phyloP scores from a whole-genome alignment of 2,888 invertebrate genomes.

The Idaea biselata region DNA sequence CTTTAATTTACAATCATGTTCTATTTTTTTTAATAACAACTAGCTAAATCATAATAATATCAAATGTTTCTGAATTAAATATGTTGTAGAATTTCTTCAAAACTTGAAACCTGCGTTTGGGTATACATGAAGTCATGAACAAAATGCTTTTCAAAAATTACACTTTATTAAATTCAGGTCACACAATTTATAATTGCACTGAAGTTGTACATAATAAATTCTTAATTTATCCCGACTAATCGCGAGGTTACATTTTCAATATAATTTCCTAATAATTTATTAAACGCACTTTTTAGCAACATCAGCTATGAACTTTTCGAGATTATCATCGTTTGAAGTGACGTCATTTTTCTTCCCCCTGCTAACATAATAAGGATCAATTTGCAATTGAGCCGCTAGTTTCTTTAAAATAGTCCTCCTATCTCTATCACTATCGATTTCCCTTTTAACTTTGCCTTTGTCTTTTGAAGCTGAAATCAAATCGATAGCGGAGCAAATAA shows the following conservation, averaged over 20 bases:
- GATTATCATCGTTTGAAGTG: constrained; percentile 34
- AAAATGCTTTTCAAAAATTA: constrained; percentile 37
- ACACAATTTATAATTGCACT: constrained; percentile 27
- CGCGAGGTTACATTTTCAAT: constrained; percentile 3
- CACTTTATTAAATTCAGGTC: constrained; percentile 40
- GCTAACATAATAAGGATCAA: constrained; percentile 70
- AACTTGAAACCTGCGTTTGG: no score
- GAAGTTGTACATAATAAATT: constrained; percentile 9
- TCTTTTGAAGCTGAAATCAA: constrained; percentile 43
- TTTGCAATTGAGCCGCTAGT: constrained; percentile 65
- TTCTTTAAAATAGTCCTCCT: constrained; percentile 66
- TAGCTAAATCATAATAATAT: no score
- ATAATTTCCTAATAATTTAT: constrained; percentile 6
- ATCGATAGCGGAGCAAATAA: constrained; percentile 62
- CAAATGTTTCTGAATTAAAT: no score
- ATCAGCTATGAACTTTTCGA: constrained; percentile 56
- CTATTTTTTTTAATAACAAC: no score
- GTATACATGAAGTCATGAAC: constrained; percentile 21
- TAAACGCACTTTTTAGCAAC: constrained; percentile 58
- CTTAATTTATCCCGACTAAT: neutral
- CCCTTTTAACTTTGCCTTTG: constrained; percentile 51
- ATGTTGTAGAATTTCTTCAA: no score
- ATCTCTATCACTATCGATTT: constrained; percentile 60
- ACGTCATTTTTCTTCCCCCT: constrained; percentile 61
- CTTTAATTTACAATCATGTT: no score